Conservation (phyloP, 2,113 vertebrate genomes). For the Thomomys bottae region DNA sequence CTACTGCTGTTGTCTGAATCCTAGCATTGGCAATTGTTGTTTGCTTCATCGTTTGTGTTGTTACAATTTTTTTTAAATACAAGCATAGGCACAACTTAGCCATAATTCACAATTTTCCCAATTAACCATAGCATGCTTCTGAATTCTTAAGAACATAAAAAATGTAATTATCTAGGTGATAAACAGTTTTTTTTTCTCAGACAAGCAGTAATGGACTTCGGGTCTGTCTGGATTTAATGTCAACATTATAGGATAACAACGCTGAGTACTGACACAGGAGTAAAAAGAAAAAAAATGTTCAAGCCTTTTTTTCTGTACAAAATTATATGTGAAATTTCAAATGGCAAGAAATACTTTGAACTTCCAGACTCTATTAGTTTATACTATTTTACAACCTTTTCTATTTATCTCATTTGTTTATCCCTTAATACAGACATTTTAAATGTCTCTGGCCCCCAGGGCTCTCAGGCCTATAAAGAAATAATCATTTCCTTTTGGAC, state of each 20-base stretch:
- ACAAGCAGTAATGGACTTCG: constrained; percentile 68
- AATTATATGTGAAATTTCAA: constrained; percentile 67
- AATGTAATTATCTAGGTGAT: constrained; percentile 63
- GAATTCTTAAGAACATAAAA: constrained; percentile 67
- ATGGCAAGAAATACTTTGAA: constrained; percentile 41
- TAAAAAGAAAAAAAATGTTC: constrained; percentile 28
- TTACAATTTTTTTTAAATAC: constrained; percentile 19
- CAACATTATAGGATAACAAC: constrained; percentile 50
- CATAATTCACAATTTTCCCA: constrained; percentile 50
- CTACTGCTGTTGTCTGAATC: background rate
- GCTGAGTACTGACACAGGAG: constrained; percentile 61
- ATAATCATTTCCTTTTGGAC: constrained; percentile 78
- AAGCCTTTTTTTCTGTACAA: constrained; percentile 43
- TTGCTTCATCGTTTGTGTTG: constrained; percentile 41
- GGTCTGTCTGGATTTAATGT: constrained; percentile 60
- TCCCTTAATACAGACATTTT: constrained; percentile 75
- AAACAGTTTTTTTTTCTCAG: constrained; percentile 16
- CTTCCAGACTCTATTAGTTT: constrained; percentile 47
- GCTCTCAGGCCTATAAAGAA: constrained; percentile 73
- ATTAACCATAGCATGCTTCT: constrained; percentile 54
- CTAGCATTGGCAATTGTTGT: background rate
- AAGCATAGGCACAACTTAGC: background rate
- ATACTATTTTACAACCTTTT: constrained; percentile 52
- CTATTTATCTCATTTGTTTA: constrained; percentile 52
- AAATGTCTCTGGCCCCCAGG: constrained; percentile 73